Conservation (phyloP, 2,113 vertebrate genomes). For the Tursiops truncatus region DNA sequence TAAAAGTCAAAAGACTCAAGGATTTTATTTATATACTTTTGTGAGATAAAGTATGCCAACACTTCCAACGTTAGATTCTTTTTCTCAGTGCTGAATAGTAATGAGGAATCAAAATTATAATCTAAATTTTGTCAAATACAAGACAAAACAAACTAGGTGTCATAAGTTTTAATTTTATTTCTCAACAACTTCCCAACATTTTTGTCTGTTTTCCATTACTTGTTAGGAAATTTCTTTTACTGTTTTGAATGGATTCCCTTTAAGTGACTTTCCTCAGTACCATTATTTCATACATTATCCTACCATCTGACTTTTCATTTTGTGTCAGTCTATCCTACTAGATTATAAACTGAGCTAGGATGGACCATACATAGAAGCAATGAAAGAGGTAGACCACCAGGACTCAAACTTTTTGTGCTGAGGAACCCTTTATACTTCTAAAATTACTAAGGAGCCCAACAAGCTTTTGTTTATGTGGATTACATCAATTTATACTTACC, state of each 20-base stretch:
- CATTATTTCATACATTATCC: background rate
- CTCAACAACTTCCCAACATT: background rate
- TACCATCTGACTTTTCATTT: constrained; percentile 2
- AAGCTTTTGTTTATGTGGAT: background rate
- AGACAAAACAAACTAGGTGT: constrained; percentile 39
- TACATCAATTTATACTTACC: background rate
- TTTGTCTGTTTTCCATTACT: background rate
- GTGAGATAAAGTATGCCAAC: background rate
- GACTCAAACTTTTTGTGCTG: constrained; percentile 6
- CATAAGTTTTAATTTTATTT: constrained; percentile 20
- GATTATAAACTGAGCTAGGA: background rate
- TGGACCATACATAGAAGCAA: background rate
- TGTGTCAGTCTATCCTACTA: background rate
- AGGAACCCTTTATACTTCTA: background rate
- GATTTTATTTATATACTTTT: background rate
- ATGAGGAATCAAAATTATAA: background rate
- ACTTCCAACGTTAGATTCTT: background rate
- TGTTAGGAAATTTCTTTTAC: background rate
- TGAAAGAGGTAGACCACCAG: background rate
- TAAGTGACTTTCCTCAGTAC: background rate
- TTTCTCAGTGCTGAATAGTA: background rate
- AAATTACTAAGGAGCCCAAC: constrained; percentile 5
- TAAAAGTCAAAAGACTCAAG: constrained; percentile 15
- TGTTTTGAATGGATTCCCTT: background rate
- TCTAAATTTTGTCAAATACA: background rate